phyloP scores from a whole-genome alignment of 2,113 vertebrate species.

The Mystacornis crossleyi region DNA sequence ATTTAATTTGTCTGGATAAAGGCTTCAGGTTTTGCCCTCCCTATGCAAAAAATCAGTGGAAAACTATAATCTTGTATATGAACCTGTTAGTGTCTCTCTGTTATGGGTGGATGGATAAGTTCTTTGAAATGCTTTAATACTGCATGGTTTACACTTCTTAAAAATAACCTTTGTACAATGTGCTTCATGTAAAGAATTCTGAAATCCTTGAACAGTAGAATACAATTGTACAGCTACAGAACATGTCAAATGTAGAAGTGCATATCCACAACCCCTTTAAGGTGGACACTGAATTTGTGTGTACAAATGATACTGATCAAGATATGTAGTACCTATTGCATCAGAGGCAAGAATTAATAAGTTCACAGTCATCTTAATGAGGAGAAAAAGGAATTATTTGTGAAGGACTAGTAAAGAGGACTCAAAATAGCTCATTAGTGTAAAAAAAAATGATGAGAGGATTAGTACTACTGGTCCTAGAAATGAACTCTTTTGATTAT shows the following conservation, averaged over 20 bases:
- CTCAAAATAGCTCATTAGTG: not conserved
- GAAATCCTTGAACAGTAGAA: not conserved
- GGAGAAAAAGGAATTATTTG: not conserved
- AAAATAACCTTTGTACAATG: not conserved
- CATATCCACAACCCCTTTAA: not conserved
- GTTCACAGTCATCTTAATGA: not conserved
- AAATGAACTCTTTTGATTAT: not conserved
- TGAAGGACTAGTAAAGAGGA: not conserved
- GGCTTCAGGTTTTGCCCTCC: not conserved
- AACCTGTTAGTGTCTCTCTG: not conserved
- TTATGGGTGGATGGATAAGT: not conserved
- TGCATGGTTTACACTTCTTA: not conserved
- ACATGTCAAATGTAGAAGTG: not conserved
- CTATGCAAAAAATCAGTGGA: not conserved
- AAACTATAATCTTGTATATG: not conserved
- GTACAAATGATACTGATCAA: not conserved
- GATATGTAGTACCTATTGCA: not conserved
- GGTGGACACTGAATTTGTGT: not conserved
- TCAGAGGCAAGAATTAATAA: not conserved
- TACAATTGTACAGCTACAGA: not conserved
- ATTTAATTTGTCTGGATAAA: not conserved
- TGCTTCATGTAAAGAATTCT: not conserved
- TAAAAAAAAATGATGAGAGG: not conserved
- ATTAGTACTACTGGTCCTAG: constrained; percentile 5
- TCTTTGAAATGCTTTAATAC: not conserved